Base-by-base conservation (phyloP, 2,888 invertebrate species). In the Serrognathus titanus region DNA sequence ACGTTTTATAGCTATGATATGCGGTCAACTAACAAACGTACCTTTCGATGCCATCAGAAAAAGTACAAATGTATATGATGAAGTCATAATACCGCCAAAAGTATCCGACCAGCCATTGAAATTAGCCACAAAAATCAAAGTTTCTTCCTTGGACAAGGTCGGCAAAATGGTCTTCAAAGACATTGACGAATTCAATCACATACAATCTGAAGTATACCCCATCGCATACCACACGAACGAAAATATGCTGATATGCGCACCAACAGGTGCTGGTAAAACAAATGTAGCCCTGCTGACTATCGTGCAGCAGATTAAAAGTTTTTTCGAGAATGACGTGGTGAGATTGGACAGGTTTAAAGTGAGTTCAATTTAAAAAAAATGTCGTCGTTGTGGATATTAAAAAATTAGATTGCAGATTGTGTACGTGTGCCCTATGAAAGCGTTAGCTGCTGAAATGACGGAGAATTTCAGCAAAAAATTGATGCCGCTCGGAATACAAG, bases 361-460 rank as follows among this genome's bases (percentile, higher is more conserved):
- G 66, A 69, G 49, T 20, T 13, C n/a, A 37, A 53, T 16, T 5
- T 1, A 1, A 16, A 16, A 16, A 3, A 16, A 37, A 10, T 13
- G 11, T 46, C 37, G 41, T 37, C 12, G 37, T 37, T 31, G 37
- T 8, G 37, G 10, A 38, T 16, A 46, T 46, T 46, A 11, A n/a
- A 16, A 51, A 10, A 38, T 10, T 48, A 58, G 45, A 10, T 61
- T 61, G 39, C 72, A 93, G 89, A 95, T 99, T 67, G 91, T 99
- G 49, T 99, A 99, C 78, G 92, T 99, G 65, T 98, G 98, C 0
- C 99, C 99, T 1, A 99, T 99, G 99, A 99, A 99, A 80, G 99
- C 99, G 0, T 78, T 99, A 40, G 99, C 99, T 0, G 89, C 97
- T 0, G 99, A 99, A 82, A 99, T 99, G 97, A 95, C 97, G 0